phyloP scores from a whole-genome alignment of 2,113 vertebrate species.

The Aviceda subcristata region DNA sequence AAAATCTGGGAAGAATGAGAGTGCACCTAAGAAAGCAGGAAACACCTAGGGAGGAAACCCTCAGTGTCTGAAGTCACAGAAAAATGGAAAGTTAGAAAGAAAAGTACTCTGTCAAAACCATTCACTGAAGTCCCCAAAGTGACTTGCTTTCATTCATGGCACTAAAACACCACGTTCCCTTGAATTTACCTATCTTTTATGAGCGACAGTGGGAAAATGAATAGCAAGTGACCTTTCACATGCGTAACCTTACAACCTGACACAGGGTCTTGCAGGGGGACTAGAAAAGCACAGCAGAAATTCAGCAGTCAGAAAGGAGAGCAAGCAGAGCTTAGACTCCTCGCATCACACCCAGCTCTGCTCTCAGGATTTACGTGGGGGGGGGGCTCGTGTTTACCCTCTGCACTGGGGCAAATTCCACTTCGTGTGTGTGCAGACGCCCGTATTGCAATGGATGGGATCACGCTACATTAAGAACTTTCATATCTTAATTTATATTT shows the following conservation, averaged over 20 bases:
- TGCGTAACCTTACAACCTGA: neutral
- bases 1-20: neutral
- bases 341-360: neutral
- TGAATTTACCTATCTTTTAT: neutral
- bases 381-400: neutral
- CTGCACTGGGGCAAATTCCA: neutral
- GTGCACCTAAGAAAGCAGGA: neutral
- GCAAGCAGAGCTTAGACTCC: neutral
- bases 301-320: neutral
- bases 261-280: neutral
- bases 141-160: neutral
- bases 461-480: rapidly evolving
- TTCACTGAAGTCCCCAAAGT: neutral
- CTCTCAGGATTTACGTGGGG: rapidly evolving
- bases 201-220: neutral
- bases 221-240: neutral
- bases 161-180: neutral
- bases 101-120: neutral
- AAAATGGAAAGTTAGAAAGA: neutral
- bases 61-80: neutral
- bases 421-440: too few species aligned
- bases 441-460: rapidly evolving
- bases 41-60: neutral
- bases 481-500: neutral
- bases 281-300: neutral